phyloP scores from a whole-genome alignment of 1,140 invertebrate species.

The Ostrea denselamellosa region DNA sequence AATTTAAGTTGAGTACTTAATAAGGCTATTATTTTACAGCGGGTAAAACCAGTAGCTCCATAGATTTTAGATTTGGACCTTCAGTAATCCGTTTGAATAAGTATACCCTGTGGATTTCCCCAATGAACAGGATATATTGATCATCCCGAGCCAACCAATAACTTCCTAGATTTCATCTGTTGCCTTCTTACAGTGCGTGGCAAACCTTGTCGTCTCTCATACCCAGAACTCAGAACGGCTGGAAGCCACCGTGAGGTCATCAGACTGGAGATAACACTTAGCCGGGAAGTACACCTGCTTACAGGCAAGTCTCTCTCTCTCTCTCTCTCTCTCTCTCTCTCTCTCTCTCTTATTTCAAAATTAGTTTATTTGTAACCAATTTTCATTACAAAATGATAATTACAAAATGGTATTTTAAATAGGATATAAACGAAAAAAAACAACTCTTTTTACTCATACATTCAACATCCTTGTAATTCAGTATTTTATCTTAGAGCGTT shows the following conservation, averaged over 20 bases:
- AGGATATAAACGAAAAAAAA: too few species aligned
- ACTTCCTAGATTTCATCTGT: conserved; percentile 11
- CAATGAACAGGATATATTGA: conserved; percentile 14
- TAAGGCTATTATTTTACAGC: too few species aligned
- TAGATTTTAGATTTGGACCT: background rate
- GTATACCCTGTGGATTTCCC: background rate
- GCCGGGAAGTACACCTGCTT: background rate
- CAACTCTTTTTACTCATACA: too few species aligned
- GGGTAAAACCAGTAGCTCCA: too few species aligned
- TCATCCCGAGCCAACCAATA: conserved; percentile 7
- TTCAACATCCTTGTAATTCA: too few species aligned
- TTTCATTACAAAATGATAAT: too few species aligned
- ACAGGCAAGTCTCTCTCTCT: background rate
- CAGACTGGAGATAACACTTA: background rate
- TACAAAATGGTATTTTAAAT: too few species aligned
- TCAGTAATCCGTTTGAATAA: background rate
- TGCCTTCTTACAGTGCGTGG: conserved; percentile 13
- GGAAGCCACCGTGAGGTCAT: background rate
- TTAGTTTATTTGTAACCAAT: too few species aligned
- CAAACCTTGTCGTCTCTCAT: conserved; percentile 5
- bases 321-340: conserved; percentile 3
- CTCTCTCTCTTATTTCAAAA: background rate
- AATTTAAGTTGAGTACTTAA: too few species aligned
- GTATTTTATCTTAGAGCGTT: too few species aligned
- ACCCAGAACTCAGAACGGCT: background rate